Percentiles rank a stretch among this genome's conserved stretches.
These are phyloP conservation scores for Apistogramma diplotaenia DNA, from an alignment of 2,113 vertebrate genomes.

Conservation along the genomic window DNA sequence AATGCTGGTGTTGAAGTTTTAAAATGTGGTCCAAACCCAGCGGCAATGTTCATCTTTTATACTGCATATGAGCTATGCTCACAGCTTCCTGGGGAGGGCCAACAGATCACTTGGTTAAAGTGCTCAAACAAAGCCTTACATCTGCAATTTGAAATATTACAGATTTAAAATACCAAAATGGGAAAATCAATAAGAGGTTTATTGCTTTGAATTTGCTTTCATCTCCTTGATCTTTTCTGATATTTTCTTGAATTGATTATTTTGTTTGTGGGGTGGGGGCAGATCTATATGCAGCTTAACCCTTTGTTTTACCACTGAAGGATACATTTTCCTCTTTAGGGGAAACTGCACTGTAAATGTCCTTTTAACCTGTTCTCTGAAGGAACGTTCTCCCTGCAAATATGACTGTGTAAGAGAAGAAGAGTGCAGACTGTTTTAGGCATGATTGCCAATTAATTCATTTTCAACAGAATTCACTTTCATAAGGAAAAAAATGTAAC, in stretches of 20 bases:
- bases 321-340: no score
- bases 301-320: background rate
- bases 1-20: background rate
- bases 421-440: background rate
- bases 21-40: no score
- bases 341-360: no score
- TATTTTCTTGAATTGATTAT: background rate
- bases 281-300: background rate
- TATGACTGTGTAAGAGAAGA: background rate
- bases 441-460: background rate
- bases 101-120: background rate
- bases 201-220: no score
- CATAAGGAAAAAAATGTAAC: background rate
- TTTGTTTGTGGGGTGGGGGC: background rate
- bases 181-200: no score
- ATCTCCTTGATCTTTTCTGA: background rate
- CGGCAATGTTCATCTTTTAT: no score
- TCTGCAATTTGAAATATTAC: background rate
- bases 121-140: background rate
- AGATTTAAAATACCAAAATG: background rate
- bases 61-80: no score
- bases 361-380: no score
- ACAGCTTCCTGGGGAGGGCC: no score
- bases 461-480: background rate
- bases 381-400: constrained; percentile 17